These are phyloP conservation scores for Gallinago media DNA, from an alignment of 2,113 vertebrate genomes.

Conservation along the genomic window DNA sequence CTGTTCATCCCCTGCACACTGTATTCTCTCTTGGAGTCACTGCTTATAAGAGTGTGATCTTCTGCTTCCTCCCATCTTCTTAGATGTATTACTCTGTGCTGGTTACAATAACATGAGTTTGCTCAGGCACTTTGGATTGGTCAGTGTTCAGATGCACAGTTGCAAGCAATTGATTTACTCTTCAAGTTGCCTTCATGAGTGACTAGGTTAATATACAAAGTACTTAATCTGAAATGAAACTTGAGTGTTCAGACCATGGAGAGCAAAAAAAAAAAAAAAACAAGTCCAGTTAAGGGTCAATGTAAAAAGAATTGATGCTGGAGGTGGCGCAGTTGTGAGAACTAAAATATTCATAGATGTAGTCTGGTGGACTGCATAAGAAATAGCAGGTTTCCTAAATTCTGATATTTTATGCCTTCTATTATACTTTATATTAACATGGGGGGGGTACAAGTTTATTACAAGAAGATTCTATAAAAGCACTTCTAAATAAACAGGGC, in stretches of 20 bases:
- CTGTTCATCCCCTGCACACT: not conserved
- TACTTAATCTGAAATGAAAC: not conserved
- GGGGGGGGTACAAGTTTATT: not conserved
- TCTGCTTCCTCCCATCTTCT: not conserved
- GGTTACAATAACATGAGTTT: rapidly evolving
- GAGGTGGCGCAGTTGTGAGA: not conserved
- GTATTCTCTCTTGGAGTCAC: not conserved
- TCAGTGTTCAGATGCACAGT: not conserved
- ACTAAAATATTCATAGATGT: not conserved
- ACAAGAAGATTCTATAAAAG: not conserved
- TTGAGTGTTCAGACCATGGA: not conserved
- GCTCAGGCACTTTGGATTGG: not conserved
- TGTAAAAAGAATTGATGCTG: not conserved
- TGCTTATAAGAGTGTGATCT: not conserved
- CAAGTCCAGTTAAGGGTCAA: not conserved
- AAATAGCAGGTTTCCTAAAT: not conserved
- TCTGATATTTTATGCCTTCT: not conserved
- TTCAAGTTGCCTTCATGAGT: not conserved
- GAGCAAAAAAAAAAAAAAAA: not conserved
- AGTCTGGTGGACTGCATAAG: not conserved
- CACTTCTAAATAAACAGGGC: not conserved
- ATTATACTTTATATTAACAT: not conserved
- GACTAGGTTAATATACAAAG: not conserved
- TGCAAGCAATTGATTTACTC: not conserved
- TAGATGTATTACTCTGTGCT: not conserved